Evolutionary conservation across 92 coral and sea anemone genomes (phyloP).

Genomic region (Parazoanthus darwini): DNA sequence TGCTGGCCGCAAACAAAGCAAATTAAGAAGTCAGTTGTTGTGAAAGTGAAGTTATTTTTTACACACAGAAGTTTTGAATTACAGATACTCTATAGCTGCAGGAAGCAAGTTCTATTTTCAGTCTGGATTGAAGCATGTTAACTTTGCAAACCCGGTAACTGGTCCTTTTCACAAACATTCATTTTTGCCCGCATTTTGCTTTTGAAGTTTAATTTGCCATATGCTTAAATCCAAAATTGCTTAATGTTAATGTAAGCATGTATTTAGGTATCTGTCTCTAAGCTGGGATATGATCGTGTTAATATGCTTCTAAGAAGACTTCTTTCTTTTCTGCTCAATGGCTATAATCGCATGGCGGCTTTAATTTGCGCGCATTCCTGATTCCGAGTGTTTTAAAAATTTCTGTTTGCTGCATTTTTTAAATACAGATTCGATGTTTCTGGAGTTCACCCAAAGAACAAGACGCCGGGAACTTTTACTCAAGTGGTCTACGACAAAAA

Average conservation of each 20-base stretch:
- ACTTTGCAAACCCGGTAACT: neutral
- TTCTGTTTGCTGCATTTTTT: neutral
- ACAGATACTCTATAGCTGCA: neutral
- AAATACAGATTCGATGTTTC: conserved; percentile 88
- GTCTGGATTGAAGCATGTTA: neutral
- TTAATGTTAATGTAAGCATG: no score
- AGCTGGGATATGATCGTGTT: no score
- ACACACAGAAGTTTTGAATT: neutral
- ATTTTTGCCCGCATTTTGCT: no score
- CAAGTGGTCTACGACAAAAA: conserved; percentile 94
- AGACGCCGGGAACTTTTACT: conserved; percentile 97
- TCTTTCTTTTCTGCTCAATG: no score
- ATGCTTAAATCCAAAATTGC: no score
- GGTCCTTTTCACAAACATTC: neutral
- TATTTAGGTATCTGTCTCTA: no score
- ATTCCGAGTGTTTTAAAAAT: neutral
- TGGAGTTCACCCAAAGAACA: conserved; percentile 93
- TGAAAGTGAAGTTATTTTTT: neutral
- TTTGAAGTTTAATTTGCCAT: no score
- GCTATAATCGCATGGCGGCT: no score
- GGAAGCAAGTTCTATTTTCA: neutral
- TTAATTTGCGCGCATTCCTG: neutral
- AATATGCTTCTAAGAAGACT: no score
- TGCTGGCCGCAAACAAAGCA: neutral
- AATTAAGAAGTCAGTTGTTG: neutral